Base-by-base conservation (phyloP, 92 coral and sea anemone genomes). In the Actinostola sp. region DNA sequence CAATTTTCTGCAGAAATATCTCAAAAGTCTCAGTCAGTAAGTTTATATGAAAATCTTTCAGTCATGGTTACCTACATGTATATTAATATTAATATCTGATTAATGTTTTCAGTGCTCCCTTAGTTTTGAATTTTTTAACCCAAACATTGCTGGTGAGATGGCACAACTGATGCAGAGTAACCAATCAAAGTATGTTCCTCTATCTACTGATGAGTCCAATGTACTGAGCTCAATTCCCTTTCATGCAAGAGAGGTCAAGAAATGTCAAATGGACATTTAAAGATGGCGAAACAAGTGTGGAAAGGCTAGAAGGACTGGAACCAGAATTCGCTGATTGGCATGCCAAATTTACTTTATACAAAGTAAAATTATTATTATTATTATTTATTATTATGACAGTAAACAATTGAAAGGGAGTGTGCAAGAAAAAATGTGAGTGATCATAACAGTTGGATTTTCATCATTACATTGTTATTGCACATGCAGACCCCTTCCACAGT, bases 81-180 rank as follows among this genome's bases (percentile, higher is more conserved):
- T 39, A 14, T 39, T 7, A 39, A 39, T 7, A 7, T 26, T 1
- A 29, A 29, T 26, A 25, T 8, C 23, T 8, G 39, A 43, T 45
- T 56, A 14, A 25, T 30, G 24, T 73, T 50, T 28, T 62, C 60
- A 87, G 92, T 82, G 88, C 72, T 78, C 75, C 52, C 79, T 87
- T 20, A 80, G 82, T 19, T 26, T 77, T 17, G 38, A 82, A 72
- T 87, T 87, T 59, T 42, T 35, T 29, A 81, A 86, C 39, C 83
- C 92, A 14, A 86, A 81, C 34, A 62, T 86, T 48, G 87, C 92
- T 16, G 67, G 92, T 38, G 88, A 87, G 32, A 87, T 87, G 92
- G 92, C 88, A 0, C 88, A 83, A 49, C 63, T 87, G 16, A 67
- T 83, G 41, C 62, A 56, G 24, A 32, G 61, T 13, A 78, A 78